Percentiles rank a stretch among this genome's conserved stretches.
phyloP scores from a whole-genome alignment of 2,113 vertebrate genomes.

The Ameiurus melas region DNA sequence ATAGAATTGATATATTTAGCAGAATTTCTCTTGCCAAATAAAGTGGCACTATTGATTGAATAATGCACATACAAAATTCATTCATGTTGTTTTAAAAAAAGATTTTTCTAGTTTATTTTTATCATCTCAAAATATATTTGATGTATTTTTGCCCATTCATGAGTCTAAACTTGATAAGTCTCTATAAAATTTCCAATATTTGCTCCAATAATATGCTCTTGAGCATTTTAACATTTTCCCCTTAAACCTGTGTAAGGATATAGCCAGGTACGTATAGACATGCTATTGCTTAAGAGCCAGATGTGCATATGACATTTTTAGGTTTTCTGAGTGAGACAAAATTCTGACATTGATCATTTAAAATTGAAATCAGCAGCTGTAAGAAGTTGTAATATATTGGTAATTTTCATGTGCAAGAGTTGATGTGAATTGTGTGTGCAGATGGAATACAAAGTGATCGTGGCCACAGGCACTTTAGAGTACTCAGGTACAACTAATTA shows the following conservation, averaged over 20 bases:
- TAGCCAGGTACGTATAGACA: too few species aligned
- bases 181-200: background rate
- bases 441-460: conserved; percentile 36
- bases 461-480: too few species aligned
- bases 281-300: background rate
- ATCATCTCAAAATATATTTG: too few species aligned
- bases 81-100: background rate
- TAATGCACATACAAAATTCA: background rate
- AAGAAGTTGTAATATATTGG: background rate
- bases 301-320: background rate
- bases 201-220: background rate
- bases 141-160: background rate
- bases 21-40: background rate
- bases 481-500: too few species aligned
- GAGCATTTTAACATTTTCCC: background rate
- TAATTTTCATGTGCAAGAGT: background rate
- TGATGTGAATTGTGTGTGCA: conserved; percentile 34
- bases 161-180: background rate
- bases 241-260: background rate
- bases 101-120: too few species aligned
- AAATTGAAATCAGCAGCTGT: background rate
- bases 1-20: background rate
- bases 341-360: background rate
- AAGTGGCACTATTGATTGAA: background rate
- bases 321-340: background rate